Evolutionary conservation across 2,113 vertebrate species (phyloP).

Genomic region (Picathartes gymnocephalus): DNA sequence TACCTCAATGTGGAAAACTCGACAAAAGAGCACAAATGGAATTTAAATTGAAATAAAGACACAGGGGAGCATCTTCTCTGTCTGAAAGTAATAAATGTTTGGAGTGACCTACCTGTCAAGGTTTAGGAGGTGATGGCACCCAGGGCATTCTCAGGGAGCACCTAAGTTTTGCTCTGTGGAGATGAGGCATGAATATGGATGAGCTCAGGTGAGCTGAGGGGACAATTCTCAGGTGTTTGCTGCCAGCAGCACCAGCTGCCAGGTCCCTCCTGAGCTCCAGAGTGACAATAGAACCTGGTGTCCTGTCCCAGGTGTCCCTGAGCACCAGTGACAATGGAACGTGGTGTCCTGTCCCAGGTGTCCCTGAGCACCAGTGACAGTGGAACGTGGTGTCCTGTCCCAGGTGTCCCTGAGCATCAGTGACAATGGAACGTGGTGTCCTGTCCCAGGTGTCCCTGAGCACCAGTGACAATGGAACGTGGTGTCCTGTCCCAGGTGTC

Average conservation of each 20-base stretch:
- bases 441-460: too few relatives aligned
- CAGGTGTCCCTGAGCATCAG: too few relatives aligned
- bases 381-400: too few relatives aligned
- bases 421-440: too few relatives aligned
- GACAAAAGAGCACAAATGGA: slow-evolving; percentile 60
- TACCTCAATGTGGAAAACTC: slow-evolving; percentile 18
- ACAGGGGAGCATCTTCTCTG: slow-evolving; percentile 14
- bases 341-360: neutral
- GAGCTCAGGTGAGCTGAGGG: neutral
- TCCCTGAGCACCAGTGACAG: neutral
- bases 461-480: too few relatives aligned
- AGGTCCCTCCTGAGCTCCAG: neutral
- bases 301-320: neutral
- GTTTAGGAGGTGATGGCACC: slow-evolving; percentile 31
- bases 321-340: neutral
- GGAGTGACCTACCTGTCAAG: neutral
- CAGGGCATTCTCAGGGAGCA: neutral
- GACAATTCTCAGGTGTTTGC: neutral
- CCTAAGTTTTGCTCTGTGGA: neutral
- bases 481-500: too few relatives aligned
- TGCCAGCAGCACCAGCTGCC: slow-evolving; percentile 9
- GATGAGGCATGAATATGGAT: neutral
- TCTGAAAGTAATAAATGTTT: slow-evolving; percentile 51
- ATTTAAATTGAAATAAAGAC: slow-evolving; percentile 61
- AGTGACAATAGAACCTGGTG: too few relatives aligned